Percentiles rank a stretch among this genome's conserved stretches.
These are phyloP conservation scores for Tipula vernalis DNA, from an alignment of 2,888 invertebrate genomes.

Conservation along the genomic window DNA sequence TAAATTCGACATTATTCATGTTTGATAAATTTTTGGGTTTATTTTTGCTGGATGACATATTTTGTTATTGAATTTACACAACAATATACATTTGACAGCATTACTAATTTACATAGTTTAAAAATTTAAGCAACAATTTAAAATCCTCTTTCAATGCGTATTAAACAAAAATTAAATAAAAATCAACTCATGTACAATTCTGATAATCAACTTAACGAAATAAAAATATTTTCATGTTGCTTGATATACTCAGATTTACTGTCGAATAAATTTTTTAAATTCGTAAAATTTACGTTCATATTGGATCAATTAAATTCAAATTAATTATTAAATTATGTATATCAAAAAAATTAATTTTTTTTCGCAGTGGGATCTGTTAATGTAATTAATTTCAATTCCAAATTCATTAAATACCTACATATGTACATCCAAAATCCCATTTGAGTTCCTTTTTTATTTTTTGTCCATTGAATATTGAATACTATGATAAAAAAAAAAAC, in stretches of 20 bases:
- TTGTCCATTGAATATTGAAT: background rate
- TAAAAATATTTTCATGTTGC: background rate
- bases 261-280: background rate
- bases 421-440: background rate
- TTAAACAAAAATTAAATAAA: no score
- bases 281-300: background rate
- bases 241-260: background rate
- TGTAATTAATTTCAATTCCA: background rate
- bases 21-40: no score
- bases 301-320: background rate
- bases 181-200: background rate
- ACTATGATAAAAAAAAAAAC: background rate
- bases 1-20: no score
- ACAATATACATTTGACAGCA: no score
- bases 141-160: no score
- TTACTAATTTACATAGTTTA: no score
- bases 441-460: background rate
- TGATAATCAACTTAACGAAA: background rate
- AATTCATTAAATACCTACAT: background rate
- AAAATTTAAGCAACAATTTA: no score
- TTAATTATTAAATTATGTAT: background rate
- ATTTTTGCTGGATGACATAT: no score
- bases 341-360: background rate
- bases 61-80: no score
- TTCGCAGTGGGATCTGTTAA: background rate